A percentile compares a stretch with the other conserved stretches of the same genome.
These are phyloP conservation scores for Aphaenogaster ashmeadi DNA, from an alignment of 1,140 invertebrate genomes.

Conservation along the genomic window DNA sequence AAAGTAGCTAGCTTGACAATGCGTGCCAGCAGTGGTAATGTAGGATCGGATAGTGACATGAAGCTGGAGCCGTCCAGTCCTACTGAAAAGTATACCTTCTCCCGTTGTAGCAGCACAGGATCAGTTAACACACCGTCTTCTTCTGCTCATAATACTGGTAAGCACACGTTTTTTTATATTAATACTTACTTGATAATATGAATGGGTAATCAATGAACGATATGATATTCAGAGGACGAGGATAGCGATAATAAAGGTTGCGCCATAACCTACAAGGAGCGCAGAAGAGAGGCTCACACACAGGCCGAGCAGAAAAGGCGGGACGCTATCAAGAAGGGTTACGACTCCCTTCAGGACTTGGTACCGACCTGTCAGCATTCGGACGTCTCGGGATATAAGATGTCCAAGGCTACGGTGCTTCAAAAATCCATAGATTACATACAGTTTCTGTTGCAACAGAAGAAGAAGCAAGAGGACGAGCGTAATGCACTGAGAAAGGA, in stretches of 20 bases:
- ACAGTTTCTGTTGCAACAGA: slow-evolving; percentile 96
- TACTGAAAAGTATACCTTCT: slow-evolving; percentile 90
- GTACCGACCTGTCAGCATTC: slow-evolving; percentile 97
- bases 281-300: slow-evolving; percentile 97
- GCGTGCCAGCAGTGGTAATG: slow-evolving; percentile 60
- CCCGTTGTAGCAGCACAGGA: slow-evolving; percentile 94
- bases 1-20: slow-evolving; percentile 69
- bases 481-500: slow-evolving; percentile 97
- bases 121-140: slow-evolving; percentile 94
- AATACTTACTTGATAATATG: background rate
- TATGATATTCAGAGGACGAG: slow-evolving; percentile 92
- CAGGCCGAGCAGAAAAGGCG: slow-evolving; percentile 98
- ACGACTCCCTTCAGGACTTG: slow-evolving; percentile 96
- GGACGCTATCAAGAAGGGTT: slow-evolving; percentile 98
- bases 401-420: slow-evolving; percentile 98
- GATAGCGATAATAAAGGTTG: slow-evolving; percentile 94
- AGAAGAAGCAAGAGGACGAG: slow-evolving; percentile 97
- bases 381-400: slow-evolving; percentile 95
- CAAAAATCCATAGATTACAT: slow-evolving; percentile 97
- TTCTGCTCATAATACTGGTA: slow-evolving; percentile 95
- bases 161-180: slow-evolving; percentile 58
- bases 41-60: slow-evolving; percentile 85
- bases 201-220: slow-evolving; percentile 5
- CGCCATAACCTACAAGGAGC: slow-evolving; percentile 96
- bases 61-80: slow-evolving; percentile 91